Percentiles rank a stretch among this genome's conserved stretches.
These are phyloP conservation scores for Poecilus cupreus DNA, from an alignment of 2,888 invertebrate genomes.

Conservation along the genomic window DNA sequence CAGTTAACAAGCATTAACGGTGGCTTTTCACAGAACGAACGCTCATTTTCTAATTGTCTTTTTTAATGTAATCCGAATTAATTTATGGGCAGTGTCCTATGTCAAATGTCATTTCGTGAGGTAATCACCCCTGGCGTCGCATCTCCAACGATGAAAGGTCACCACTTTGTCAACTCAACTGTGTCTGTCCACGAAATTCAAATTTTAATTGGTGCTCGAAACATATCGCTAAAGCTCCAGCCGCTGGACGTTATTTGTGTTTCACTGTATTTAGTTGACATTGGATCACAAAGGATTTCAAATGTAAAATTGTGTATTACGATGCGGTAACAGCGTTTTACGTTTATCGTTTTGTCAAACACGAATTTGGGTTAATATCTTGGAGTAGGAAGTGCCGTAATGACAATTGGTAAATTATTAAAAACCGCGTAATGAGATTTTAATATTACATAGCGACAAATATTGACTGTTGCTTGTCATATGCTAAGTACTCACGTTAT, in stretches of 20 bases:
- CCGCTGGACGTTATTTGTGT: slow-evolving; percentile 4
- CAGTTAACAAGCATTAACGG: slow-evolving; percentile 7
- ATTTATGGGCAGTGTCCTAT: slow-evolving; percentile 45
- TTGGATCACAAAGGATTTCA: slow-evolving; percentile 20
- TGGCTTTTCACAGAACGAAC: slow-evolving; percentile 29
- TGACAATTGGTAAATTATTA: slow-evolving; percentile 14
- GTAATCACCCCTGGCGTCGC: slow-evolving; percentile 12
- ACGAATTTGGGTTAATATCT: slow-evolving; percentile 22
- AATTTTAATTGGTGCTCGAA: slow-evolving; percentile 34
- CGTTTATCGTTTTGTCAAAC: not conserved
- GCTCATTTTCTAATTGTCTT: slow-evolving; percentile 49
- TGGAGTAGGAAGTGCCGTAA: not conserved
- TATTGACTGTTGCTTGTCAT: not conserved
- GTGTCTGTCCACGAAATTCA: not conserved
- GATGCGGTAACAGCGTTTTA: not conserved
- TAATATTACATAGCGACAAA: slow-evolving; percentile 8
- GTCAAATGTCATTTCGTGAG: slow-evolving; percentile 54
- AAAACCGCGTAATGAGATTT: slow-evolving; percentile 14
- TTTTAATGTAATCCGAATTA: slow-evolving; percentile 50
- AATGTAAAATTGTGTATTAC: not conserved
- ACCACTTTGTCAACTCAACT: slow-evolving; percentile 10
- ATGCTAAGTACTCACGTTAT: not conserved
- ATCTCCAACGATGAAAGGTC: not conserved
- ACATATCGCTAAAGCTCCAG: no score
- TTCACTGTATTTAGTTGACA: slow-evolving; percentile 27